Conservation (phyloP, 35 echinoderm and acorn worm genomes). For the Stichopus chloronotus region DNA sequence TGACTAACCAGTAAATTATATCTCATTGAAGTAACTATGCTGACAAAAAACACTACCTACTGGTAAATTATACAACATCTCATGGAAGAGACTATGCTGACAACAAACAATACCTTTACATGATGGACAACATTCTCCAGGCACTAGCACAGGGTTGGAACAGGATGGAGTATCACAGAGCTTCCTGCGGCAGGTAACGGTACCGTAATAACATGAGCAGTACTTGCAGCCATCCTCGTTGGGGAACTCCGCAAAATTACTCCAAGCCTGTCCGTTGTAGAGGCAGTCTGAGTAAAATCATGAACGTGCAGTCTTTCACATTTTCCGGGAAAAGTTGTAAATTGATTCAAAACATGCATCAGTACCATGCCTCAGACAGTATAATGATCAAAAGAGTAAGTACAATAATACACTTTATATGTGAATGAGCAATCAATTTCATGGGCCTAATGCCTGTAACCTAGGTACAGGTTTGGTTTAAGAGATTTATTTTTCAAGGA, state of each 20-base stretch:
- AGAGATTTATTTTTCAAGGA: no score
- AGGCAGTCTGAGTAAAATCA: slow-evolving; percentile 65
- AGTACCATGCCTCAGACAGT: not conserved
- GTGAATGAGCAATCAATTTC: no score
- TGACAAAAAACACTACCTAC: no score
- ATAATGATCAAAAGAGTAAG: not conserved
- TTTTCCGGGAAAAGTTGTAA: not conserved
- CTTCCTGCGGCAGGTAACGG: slow-evolving; percentile 66
- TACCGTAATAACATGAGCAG: slow-evolving; percentile 86
- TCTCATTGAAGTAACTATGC: no score
- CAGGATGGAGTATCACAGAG: slow-evolving; percentile 65
- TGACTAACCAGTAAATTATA: no score
- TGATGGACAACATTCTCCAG: slow-evolving; percentile 85
- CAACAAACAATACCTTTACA: slow-evolving; percentile 64
- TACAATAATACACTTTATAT: no score
- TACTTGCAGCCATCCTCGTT: slow-evolving; percentile 69
- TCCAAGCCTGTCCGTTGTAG: slow-evolving; percentile 71
- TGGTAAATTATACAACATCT: no score
- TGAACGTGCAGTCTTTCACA: not conserved
- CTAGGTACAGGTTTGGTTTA: no score
- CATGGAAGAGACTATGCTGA: no score
- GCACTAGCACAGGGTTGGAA: slow-evolving; percentile 31
- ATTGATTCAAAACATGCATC: not conserved
- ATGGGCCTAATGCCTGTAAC: no score
- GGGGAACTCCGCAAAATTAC: slow-evolving; percentile 67